Base-by-base conservation (phyloP, 2,888 invertebrate species). In the Aquatica leii region DNA sequence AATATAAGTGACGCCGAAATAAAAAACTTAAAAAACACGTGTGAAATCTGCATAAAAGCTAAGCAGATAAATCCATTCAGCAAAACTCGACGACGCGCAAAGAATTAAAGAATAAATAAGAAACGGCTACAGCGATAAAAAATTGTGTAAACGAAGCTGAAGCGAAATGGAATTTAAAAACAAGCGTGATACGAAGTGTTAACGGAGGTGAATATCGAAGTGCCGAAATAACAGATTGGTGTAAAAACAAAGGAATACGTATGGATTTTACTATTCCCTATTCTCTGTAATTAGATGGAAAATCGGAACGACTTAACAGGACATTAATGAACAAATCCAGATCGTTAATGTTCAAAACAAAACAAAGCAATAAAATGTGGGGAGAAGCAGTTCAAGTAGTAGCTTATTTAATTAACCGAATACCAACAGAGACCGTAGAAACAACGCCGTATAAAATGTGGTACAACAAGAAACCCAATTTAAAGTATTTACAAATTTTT, bases 51-150 rank as follows among this genome's bases (percentile, higher is more conserved):
- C 43, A 43, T 43, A 43, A 43, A 43, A 43, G 43, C 43, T 14
- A 43, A 43, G 43, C 43, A 43, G 14, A 43, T 14, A 43, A 43
- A 43, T 14, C 43, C 43, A 43, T 43, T 43, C 17, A 43, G 14
- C 17, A 14, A 43, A 43, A 14, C 17, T 43, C 43, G 43, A 43
- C 14, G 14, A 43, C 43, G 43, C 14, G 31, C 31, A 31, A 31
- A 31, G 4, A 6, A 9, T 31, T 31, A 31, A 31, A 31, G 9
- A 31, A 31, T 31, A 31, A 31, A 31, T 9, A 31, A 4, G 31
- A 31, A 9, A 31, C 31, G 9, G 31, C 31, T 31, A 6, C n/a
- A 31, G 9, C 31, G 9, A 6, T 4, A 31, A 31, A 31, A 31
- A 4, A 31, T 9, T 31, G 4, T 31, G 31, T 31, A 31, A 31